These are phyloP conservation scores for Sweltsa coloradensis DNA, from an alignment of 1,140 invertebrate species.

Conservation along the genomic window DNA sequence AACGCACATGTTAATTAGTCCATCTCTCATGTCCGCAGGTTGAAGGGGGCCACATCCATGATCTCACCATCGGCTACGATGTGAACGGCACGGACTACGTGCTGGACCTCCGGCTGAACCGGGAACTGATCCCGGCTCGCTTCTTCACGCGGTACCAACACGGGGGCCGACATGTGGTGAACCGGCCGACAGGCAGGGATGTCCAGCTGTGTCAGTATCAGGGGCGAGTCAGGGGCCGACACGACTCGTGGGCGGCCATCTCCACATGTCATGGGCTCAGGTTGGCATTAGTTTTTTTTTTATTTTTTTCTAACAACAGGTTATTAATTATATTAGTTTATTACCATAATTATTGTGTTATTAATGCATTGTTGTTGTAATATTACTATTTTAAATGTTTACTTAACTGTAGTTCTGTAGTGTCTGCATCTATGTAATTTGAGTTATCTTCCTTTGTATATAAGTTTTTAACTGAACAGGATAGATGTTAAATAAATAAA, in stretches of 20 bases:
- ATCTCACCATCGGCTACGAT: slow-evolving; percentile 52
- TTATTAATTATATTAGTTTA: neutral
- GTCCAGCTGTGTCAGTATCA: slow-evolving; percentile 69
- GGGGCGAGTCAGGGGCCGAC: slow-evolving; percentile 56
- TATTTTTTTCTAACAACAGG: neutral
- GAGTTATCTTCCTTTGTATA: no score
- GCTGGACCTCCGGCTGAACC: slow-evolving; percentile 64
- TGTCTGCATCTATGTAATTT: no score
- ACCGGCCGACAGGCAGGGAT: slow-evolving; percentile 49
- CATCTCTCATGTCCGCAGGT: slow-evolving; percentile 33
- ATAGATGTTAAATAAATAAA: no score
- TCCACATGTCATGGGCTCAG: slow-evolving; percentile 72
- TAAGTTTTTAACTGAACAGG: no score
- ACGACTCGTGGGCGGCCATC: slow-evolving; percentile 67
- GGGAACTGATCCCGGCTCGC: slow-evolving; percentile 55
- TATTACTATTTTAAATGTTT: no score
- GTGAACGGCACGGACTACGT: slow-evolving; percentile 49
- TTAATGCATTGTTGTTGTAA: neutral
- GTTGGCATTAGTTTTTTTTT: slow-evolving; percentile 21
- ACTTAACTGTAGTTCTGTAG: no score
- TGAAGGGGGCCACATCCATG: slow-evolving; percentile 51
- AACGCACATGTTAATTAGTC: neutral
- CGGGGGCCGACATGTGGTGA: slow-evolving; percentile 44
- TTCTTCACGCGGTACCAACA: slow-evolving; percentile 64
- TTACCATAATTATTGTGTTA: neutral